Base-by-base conservation (phyloP, 2,888 invertebrate genomes). In the Cheilosia pagana region DNA sequence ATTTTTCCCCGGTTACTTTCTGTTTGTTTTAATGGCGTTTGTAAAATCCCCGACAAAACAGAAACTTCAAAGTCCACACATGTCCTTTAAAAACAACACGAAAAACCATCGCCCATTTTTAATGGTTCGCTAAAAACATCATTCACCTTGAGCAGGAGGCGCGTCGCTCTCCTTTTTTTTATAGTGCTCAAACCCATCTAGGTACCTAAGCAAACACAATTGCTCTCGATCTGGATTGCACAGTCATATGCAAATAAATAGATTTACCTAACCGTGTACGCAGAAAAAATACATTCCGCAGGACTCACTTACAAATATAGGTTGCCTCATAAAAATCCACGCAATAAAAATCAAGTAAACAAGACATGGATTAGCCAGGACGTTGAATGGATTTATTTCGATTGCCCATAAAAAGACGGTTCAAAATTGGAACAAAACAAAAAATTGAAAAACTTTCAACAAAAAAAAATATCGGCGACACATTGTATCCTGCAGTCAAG, bases 261-360 rank as follows among this genome's bases (percentile, higher is more conserved):
- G 57, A 59, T 83, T 83, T 45, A 45, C 45, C 19, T 3, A 63
- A 2, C 28, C 50, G 31, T 31, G 39, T 65, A 77, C 60, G 39
- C 50, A 41, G 45, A 72, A 81, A 82, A 68, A 72, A 43, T 45
- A 48, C 25, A 45, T 39, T 39, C 53, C 28, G 25, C 55, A 23
- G 21, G 16, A 45, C 16, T 3, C 10, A 16, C 45, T 23, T 31
- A 16, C 3, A n/a, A n/a, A 43, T 31, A 35, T 35, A 45, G 21
- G 5, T 3, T 39, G 50, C 23, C 62, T 62, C 71, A 82, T 82
- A 82, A 82, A 82, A 76, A 77, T 76, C n/a, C 19, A 28, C 50
- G 68, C 70, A 68, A 74, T 83, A 83, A 83, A 83, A 74, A 79
- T 59, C 74, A 19, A 53, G 59, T 57, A 83, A 83, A 78, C 72